phyloP scores from a whole-genome alignment of 2,797 vertebrate species.

The Microctenopoma steveboyesi region DNA sequence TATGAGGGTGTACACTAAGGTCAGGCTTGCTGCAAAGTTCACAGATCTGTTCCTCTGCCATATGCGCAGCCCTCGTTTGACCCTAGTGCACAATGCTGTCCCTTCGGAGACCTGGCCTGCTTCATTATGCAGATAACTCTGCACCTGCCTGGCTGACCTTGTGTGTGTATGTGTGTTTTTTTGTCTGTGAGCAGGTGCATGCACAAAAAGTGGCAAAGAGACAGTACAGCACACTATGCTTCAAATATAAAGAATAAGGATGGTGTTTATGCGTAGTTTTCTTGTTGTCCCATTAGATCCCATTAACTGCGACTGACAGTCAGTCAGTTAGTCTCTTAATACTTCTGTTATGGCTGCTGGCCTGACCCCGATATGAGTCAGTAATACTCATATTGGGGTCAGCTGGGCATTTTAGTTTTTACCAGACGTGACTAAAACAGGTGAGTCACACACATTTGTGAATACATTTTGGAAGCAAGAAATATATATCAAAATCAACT shows the following conservation, averaged over 20 bases:
- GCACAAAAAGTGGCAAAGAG: constrained; percentile 28
- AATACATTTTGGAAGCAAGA: too few relatives aligned
- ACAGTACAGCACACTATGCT: constrained; percentile 23
- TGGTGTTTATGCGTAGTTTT: background rate
- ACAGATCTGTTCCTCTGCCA: constrained; percentile 90
- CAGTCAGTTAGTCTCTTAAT: background rate
- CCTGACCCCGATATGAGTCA: background rate
- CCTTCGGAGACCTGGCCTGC: constrained; percentile 92
- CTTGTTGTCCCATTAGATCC: constrained; percentile 2
- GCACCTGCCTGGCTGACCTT: constrained; percentile 91
- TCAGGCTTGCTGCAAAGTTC: constrained; percentile 90
- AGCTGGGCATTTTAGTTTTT: background rate
- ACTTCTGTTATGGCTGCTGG: background rate
- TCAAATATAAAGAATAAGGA: constrained; percentile 18
- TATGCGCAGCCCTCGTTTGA: constrained; percentile 93
- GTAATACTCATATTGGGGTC: background rate
- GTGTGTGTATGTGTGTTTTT: constrained; percentile 57
- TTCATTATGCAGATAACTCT: constrained; percentile 96
- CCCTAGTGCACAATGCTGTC: constrained; percentile 90
- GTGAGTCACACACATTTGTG: background rate
- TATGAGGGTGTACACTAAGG: constrained; percentile 88
- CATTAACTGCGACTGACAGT: background rate
- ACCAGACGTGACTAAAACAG: background rate
- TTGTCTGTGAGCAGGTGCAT: constrained; percentile 69
- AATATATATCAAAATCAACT: too few relatives aligned